These are phyloP conservation scores for Psilopogon haemacephalus DNA, from an alignment of 2,113 vertebrate genomes.

Conservation along the genomic window DNA sequence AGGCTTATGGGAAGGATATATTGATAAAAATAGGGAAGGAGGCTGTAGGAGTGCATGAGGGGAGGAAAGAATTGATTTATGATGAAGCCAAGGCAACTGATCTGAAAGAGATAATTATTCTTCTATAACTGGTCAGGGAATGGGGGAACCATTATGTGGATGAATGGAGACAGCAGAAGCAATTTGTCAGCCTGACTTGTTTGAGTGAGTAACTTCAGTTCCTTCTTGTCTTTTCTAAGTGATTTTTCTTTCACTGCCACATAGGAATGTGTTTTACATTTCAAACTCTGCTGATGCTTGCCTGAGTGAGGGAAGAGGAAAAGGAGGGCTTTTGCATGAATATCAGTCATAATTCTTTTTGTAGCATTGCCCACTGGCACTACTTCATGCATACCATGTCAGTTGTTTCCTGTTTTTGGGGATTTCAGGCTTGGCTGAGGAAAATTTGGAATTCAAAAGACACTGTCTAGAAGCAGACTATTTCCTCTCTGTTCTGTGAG, in stretches of 20 bases:
- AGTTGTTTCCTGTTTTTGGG: background rate
- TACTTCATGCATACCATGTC: background rate
- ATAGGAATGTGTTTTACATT: conserved; percentile 46
- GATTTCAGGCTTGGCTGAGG: background rate
- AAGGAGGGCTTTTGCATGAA: background rate
- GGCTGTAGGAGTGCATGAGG: background rate
- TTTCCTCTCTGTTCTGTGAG: background rate
- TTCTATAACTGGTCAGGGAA: conserved; percentile 63
- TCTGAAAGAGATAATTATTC: conserved; percentile 70
- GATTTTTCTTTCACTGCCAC: conserved; percentile 53
- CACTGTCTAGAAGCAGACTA: background rate
- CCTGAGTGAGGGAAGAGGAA: background rate
- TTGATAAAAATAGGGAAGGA: conserved; percentile 34
- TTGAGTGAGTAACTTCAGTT: conserved; percentile 71
- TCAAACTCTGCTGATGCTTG: conserved; percentile 30
- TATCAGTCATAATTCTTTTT: background rate
- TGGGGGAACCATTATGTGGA: conserved; percentile 54
- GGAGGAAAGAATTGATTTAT: conserved; percentile 55
- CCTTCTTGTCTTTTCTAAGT: conserved; percentile 57
- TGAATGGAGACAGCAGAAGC: conserved; percentile 59
- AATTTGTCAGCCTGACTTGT: conserved; percentile 66
- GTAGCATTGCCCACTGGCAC: background rate
- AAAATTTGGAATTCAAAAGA: background rate
- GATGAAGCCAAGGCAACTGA: conserved; percentile 41
- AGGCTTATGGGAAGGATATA: background rate